phyloP scores from a whole-genome alignment of 1,140 invertebrate species.

The Drosophila orena region DNA sequence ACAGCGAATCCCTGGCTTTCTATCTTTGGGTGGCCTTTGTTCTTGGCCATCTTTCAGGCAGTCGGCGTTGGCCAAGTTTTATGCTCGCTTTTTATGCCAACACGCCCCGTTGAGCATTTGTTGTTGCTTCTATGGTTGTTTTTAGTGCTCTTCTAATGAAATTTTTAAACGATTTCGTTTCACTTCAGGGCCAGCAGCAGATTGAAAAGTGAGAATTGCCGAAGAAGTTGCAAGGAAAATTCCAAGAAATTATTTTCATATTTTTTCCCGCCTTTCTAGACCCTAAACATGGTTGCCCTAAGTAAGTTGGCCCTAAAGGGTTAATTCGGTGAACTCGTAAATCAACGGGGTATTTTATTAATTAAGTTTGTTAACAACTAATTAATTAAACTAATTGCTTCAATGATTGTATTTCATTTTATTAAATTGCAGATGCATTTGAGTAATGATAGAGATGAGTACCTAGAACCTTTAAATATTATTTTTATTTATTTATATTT shows the following conservation, averaged over 20 bases:
- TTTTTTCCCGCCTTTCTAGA: constrained; percentile 1
- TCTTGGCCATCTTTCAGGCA: constrained; percentile 34
- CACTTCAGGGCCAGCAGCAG: constrained; percentile 34
- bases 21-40: constrained; percentile 30
- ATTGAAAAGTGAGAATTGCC: constrained; percentile 27
- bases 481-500: too few relatives aligned
- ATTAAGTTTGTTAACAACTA: too few relatives aligned
- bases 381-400: too few relatives aligned
- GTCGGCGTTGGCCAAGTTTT: constrained; percentile 57
- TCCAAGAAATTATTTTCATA: constrained; percentile 16
- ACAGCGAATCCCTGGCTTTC: background rate
- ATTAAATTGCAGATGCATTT: too few relatives aligned
- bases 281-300: constrained; percentile 28
- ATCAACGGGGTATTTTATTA: too few relatives aligned
- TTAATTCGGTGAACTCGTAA: background rate
- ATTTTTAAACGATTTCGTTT: constrained; percentile 55
- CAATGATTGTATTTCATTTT: too few relatives aligned
- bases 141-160: constrained; percentile 59
- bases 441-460: too few relatives aligned
- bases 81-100: constrained; percentile 65
- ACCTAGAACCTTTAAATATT: too few relatives aligned
- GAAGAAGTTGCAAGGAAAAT: constrained; percentile 4
- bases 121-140: constrained; percentile 18
- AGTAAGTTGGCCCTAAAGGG: constrained; percentile 1
- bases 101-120: constrained; percentile 59